Evolutionary conservation across 2,113 vertebrate species (phyloP).

Genomic region (Pelmatolapia mariae): DNA sequence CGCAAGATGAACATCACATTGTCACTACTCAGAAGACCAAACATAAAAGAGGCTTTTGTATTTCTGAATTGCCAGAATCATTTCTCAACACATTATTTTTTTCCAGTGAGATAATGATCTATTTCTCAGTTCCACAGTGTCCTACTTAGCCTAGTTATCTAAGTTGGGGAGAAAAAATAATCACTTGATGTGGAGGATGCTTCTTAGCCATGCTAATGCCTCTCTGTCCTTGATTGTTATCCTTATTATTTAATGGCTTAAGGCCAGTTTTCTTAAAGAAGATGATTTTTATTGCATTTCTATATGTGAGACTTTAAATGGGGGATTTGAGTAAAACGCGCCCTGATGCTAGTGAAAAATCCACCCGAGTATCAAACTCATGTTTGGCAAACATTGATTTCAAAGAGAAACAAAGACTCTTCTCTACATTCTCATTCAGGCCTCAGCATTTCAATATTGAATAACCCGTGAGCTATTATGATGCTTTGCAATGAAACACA

Average conservation of each 20-base stretch:
- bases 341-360: neutral
- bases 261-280: constrained; percentile 12
- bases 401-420: neutral
- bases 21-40: constrained; percentile 43
- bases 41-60: constrained; percentile 46
- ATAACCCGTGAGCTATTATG: constrained; percentile 29
- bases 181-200: constrained; percentile 42
- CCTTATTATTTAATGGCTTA: constrained; percentile 51
- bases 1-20: constrained; percentile 30
- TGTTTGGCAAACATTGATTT: constrained; percentile 13
- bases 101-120: constrained; percentile 54
- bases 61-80: constrained; percentile 28
- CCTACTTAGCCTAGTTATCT: constrained; percentile 62
- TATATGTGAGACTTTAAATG: neutral
- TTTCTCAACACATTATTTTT: constrained; percentile 16
- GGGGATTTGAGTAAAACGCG: neutral
- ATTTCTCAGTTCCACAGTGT: constrained; percentile 41
- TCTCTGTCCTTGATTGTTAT: constrained; percentile 50
- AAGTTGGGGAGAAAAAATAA: constrained; percentile 33
- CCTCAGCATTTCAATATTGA: constrained; percentile 31
- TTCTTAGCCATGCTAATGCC: constrained; percentile 32
- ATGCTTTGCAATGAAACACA: constrained; percentile 34
- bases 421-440: neutral
- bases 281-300: neutral
- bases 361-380: neutral